phyloP scores from a whole-genome alignment of 2,888 invertebrate species.

The Achlya flavicornis region DNA sequence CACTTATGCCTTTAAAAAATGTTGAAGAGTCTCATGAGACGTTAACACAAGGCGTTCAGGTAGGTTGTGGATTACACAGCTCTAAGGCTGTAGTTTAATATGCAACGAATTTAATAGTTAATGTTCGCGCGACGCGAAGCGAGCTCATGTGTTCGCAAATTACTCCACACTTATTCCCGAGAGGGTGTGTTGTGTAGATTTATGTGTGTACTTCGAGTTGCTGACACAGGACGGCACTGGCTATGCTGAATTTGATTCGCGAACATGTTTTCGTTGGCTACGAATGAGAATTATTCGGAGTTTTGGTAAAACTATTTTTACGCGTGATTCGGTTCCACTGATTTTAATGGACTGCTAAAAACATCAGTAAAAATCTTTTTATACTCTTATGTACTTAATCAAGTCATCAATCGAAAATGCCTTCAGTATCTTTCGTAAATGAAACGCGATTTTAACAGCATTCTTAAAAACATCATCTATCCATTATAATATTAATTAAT shows the following conservation, averaged over 20 bases:
- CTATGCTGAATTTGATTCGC: constrained; percentile 53
- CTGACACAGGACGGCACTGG: constrained; percentile 61
- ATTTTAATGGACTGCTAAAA: background rate
- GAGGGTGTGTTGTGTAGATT: constrained; percentile 65
- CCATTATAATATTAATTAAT: constrained; percentile 65
- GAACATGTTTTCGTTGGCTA: constrained; percentile 32
- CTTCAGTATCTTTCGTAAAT: background rate
- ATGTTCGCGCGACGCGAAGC: constrained; percentile 72
- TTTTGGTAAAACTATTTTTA: constrained; percentile 6
- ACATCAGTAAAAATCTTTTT: too few relatives aligned
- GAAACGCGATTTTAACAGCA: constrained; percentile 28
- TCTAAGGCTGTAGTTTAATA: constrained; percentile 77
- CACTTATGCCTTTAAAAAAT: constrained; percentile 44
- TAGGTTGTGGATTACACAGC: constrained; percentile 65
- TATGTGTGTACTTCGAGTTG: constrained; percentile 71
- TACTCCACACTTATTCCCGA: constrained; percentile 77
- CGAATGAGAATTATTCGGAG: constrained; percentile 25
- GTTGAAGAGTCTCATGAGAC: constrained; percentile 52
- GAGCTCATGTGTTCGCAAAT: constrained; percentile 74
- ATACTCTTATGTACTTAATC: background rate
- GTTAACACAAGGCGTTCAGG: constrained; percentile 52
- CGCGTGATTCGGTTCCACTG: background rate
- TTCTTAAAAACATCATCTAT: constrained; percentile 61
- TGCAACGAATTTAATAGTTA: constrained; percentile 84
- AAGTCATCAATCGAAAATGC: too few relatives aligned